Evolutionary conservation across 2,888 invertebrate species (phyloP).

Genomic region (Willowsia nigromaculata): DNA sequence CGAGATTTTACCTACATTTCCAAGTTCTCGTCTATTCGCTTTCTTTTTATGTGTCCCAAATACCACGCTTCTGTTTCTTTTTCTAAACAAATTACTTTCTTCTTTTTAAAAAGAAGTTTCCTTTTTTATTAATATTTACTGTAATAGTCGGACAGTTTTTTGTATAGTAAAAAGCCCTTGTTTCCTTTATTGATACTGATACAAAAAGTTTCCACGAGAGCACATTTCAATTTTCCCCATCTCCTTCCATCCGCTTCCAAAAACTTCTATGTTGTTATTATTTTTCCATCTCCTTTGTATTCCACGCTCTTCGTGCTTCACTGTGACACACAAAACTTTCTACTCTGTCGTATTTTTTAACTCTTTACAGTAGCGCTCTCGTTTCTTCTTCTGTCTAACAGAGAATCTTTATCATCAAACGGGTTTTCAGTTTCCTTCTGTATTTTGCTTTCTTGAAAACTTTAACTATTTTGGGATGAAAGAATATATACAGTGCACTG

Average conservation of each 20-base stretch:
- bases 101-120: not conserved
- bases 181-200: not conserved
- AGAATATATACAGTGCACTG: no score
- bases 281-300: not conserved
- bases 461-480: not conserved
- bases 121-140: not conserved
- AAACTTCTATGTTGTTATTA: not conserved
- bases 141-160: not conserved
- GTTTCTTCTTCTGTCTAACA: not conserved
- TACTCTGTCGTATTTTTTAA: not conserved
- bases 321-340: not conserved
- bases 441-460: not conserved
- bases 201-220: constrained; percentile 16
- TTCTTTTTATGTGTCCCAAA: not conserved
- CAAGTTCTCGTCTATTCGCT: not conserved
- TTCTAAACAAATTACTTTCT: not conserved
- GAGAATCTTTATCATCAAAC: not conserved
- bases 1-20: not conserved
- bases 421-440: not conserved
- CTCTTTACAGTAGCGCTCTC: not conserved
- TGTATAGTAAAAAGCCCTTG: not conserved
- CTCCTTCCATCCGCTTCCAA: not conserved
- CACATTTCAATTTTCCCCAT: constrained; percentile 13
- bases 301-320: not conserved
- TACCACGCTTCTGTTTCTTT: not conserved